These are phyloP conservation scores for Anomalospiza imberbis DNA, from an alignment of 2,797 vertebrate genomes.

Conservation along the genomic window DNA sequence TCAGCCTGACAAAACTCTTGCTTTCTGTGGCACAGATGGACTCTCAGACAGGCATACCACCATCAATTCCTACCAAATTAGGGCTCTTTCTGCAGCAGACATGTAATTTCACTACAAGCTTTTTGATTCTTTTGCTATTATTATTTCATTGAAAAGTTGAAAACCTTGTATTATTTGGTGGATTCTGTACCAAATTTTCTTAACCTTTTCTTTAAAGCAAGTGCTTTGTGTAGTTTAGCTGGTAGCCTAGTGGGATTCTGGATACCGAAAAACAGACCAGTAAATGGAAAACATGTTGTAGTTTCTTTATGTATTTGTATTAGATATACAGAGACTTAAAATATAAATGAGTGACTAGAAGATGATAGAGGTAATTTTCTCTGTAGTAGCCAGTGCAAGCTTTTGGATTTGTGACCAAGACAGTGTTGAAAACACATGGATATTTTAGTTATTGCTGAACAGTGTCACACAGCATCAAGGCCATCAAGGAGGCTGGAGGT, in stretches of 20 bases:
- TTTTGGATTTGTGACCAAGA: not conserved
- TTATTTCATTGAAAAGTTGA: not conserved
- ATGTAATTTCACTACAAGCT: not conserved
- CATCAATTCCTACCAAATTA: not conserved
- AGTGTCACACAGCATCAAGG: not conserved
- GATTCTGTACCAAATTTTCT: not conserved
- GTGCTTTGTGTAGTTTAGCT: not conserved
- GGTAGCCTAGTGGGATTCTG: not conserved
- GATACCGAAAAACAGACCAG: not conserved
- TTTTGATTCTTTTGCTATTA: not conserved
- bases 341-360: not conserved
- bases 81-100: not conserved
- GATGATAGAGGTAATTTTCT: not conserved
- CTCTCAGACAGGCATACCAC: not conserved
- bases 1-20: not conserved
- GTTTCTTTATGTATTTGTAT: not conserved
- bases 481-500: accelerated
- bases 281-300: not conserved
- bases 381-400: not conserved
- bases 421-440: not conserved
- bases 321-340: not conserved
- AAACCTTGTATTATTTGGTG: not conserved
- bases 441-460: not conserved
- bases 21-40: not conserved
- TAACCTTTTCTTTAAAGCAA: not conserved